A percentile compares a stretch with the other conserved stretches of the same genome.
Conservation (phyloP, 2,113 vertebrate species). For the Podiceps cristatus region DNA sequence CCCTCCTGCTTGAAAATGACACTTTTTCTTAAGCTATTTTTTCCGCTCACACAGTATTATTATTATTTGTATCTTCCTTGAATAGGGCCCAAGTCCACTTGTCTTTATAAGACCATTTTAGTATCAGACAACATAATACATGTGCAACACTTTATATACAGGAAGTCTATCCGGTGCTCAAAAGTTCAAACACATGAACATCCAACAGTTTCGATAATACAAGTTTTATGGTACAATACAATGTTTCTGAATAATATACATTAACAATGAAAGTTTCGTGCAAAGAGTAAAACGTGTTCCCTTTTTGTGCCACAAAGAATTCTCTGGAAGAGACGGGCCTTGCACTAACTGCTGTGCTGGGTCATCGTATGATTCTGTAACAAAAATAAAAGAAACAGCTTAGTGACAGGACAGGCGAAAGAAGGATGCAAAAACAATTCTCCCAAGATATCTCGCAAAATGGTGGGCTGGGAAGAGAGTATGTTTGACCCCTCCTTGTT, state of each 20-base stretch:
- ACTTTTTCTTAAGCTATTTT: constrained; percentile 66
- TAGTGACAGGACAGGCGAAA: background rate
- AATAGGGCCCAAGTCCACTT: constrained; percentile 87
- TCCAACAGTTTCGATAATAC: constrained; percentile 86
- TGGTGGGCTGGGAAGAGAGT: background rate
- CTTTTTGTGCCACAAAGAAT: constrained; percentile 81
- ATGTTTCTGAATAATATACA: constrained; percentile 89
- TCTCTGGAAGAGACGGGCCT: constrained; percentile 72
- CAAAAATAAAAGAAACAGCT: constrained; percentile 56
- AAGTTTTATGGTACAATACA: constrained; percentile 89
- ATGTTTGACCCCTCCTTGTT: background rate
- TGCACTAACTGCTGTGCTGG: constrained; percentile 98
- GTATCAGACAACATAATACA: constrained; percentile 93
- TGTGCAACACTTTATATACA: constrained; percentile 98
- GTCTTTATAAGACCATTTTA: constrained; percentile 93
- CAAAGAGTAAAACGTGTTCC: constrained; percentile 90
- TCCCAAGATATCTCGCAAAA: background rate
- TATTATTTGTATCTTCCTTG: constrained; percentile 75
- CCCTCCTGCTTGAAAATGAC: constrained; percentile 70
- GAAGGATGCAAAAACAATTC: background rate
- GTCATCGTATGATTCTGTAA: constrained; percentile 98
- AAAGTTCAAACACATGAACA: constrained; percentile 89
- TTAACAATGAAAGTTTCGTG: constrained; percentile 91
- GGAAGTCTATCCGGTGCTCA: constrained; percentile 89
- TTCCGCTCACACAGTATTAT: constrained; percentile 64